Evolutionary conservation across 2,888 invertebrate species (phyloP).

Genomic region (Drosophila cracens): DNA sequence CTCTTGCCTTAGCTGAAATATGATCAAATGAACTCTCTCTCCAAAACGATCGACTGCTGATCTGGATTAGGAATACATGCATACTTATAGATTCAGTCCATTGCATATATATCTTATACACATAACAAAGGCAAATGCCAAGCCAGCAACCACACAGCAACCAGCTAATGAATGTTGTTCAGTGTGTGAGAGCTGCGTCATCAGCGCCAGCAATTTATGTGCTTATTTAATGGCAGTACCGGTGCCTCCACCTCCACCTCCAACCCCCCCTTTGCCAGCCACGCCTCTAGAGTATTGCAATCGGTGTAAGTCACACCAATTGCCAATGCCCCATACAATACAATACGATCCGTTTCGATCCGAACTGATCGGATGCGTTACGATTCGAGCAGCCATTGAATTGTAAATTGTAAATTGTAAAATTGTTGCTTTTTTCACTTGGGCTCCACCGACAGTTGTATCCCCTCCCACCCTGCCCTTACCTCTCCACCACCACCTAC

Average conservation of each 20-base stretch:
- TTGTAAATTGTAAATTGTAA: conserved; percentile 63
- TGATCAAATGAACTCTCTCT: neutral
- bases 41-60: neutral
- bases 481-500: conserved; percentile 1
- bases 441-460: neutral
- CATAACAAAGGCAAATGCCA: conserved; percentile 19
- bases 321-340: conserved; percentile 52
- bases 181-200: conserved; percentile 62
- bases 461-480: accelerated
- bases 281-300: conserved; percentile 50
- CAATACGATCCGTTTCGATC: conserved; percentile 15
- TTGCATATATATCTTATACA: neutral
- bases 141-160: conserved; percentile 18
- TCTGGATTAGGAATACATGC: conserved; percentile 1
- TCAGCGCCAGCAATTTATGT: conserved; percentile 67
- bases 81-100: neutral
- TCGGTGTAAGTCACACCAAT: conserved; percentile 72
- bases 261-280: conserved; percentile 22
- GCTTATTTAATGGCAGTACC: conserved; percentile 59
- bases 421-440: conserved; percentile 23
- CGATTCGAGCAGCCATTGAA: conserved; percentile 63
- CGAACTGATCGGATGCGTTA: conserved; percentile 15
- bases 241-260: neutral
- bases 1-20: neutral
- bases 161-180: conserved; percentile 47